A percentile compares a stretch with the other conserved stretches of the same genome.
These are phyloP conservation scores for Mionectes macconnelli DNA, from an alignment of 2,113 vertebrate genomes.

Conservation along the genomic window DNA sequence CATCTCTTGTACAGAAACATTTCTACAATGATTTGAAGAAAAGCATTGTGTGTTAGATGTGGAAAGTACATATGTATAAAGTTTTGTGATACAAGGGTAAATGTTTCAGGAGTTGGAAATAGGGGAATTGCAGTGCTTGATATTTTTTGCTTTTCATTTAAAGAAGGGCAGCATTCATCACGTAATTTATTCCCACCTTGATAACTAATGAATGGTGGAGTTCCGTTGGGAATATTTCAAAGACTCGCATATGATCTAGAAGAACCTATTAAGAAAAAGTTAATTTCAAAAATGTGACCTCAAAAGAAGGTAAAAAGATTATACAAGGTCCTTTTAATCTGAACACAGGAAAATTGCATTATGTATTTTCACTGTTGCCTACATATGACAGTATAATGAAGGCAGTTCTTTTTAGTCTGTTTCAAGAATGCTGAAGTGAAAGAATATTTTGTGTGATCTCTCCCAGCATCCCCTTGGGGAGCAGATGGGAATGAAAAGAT, in stretches of 20 bases:
- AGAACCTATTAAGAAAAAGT: not conserved
- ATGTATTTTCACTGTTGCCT: not conserved
- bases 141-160: not conserved
- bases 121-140: not conserved
- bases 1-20: not conserved
- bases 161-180: not conserved
- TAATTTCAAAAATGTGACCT: not conserved
- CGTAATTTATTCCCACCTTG: not conserved
- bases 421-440: not conserved
- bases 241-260: not conserved
- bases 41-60: not conserved
- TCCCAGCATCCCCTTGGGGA: not conserved
- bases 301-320: not conserved
- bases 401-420: not conserved
- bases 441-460: not conserved
- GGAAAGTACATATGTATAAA: accelerated
- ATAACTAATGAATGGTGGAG: not conserved
- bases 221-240: not conserved
- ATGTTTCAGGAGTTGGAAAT: not conserved
- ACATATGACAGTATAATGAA: not conserved
- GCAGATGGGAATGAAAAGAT: not conserved
- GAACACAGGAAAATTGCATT: not conserved
- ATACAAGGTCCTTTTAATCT: not conserved
- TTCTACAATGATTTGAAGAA: not conserved
- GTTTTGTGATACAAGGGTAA: not conserved